A percentile compares a stretch with the other conserved stretches of the same genome.
Conservation (phyloP, 2,888 invertebrate genomes). For the Stenoptilia bipunctidactyla region DNA sequence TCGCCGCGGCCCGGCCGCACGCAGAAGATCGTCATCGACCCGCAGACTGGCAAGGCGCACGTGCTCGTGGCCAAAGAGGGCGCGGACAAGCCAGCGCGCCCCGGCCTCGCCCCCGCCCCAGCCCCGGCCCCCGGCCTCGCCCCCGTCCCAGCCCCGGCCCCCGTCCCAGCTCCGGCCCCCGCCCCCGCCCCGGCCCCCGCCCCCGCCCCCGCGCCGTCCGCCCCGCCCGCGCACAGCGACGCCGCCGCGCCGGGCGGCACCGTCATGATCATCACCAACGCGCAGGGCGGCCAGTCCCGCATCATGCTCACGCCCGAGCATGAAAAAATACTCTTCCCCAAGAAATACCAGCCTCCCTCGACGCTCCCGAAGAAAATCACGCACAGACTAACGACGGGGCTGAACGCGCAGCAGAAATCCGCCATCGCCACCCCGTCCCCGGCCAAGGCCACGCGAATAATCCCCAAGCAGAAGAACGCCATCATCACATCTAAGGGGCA, state of each 20-base stretch:
- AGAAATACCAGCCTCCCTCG: slow-evolving; percentile 51
- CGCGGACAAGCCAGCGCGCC: slow-evolving; percentile 25
- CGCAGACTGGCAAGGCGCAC: slow-evolving; percentile 59
- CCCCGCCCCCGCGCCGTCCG: slow-evolving; percentile 48
- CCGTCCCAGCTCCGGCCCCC: too few species aligned
- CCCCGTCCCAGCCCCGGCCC: slow-evolving; percentile 63
- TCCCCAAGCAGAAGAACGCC: slow-evolving; percentile 57
- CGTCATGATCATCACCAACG: slow-evolving; percentile 75
- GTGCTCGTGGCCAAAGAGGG: slow-evolving; percentile 39
- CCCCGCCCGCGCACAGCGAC: slow-evolving; percentile 46
- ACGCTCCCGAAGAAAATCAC: slow-evolving; percentile 49
- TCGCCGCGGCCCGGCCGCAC: slow-evolving; percentile 44
- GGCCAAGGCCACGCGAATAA: slow-evolving; percentile 42
- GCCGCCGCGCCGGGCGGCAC: slow-evolving; percentile 55
- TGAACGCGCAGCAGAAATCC: slow-evolving; percentile 1
- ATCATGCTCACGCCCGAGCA: slow-evolving; percentile 73
- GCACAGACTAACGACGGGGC: slow-evolving; percentile 27
- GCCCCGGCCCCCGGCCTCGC: slow-evolving; percentile 53
- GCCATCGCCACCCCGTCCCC: slow-evolving; percentile 26
- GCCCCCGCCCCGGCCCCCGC: slow-evolving; percentile 28
- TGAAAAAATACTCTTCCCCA: slow-evolving; percentile 70
- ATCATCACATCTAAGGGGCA: slow-evolving; percentile 72
- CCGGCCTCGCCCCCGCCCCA: slow-evolving; percentile 46
- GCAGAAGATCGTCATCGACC: slow-evolving; percentile 61
- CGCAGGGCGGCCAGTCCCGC: slow-evolving; percentile 72